Evolutionary conservation across 2,113 vertebrate genomes (phyloP), one percentile per base, ranked within the genome.

Genomic region (Leptodactylus fuscus): DNA sequence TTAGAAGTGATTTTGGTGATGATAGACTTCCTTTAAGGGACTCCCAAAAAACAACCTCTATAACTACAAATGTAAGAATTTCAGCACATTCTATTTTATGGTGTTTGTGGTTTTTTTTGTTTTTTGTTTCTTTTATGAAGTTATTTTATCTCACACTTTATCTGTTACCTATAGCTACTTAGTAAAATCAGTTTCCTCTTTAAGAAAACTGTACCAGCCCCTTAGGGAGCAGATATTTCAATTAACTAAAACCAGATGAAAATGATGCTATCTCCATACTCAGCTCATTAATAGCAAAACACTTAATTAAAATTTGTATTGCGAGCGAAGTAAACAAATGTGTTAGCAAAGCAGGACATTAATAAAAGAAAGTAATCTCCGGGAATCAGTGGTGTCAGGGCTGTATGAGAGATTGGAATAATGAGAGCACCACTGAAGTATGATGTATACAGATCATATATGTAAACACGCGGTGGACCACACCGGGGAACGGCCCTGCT

Each of bases 281-380:
- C 93, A 91, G 91, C 89, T 92, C 92, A 88, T 90, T 90, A 83
- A 93, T 91, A 91, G 62, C 74, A 85, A 92, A 90, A 89, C 89
- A 89, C 91, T 94, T 94, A 95, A 96, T 95, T 94, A 95, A 93
- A 93, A 93, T 93, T 91, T 92, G 89, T 90, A 91, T 93, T 92
- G 90, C 22, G 34, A 71, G 70, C 55, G 75, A 79, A 79, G 83
- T 71, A 85, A 95, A 95, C 93, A 92, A 92, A 93, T 92, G 92
- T 91, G 88, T 89, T 51, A 34, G 87, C 83, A 88, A 85, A 41
- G 76, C 27, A 91, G 89, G 73, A 87, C 44, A 77, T 85, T 69
- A 67, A 69, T 70, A 70, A 71, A 53, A 29, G 53, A 51, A 24
- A 24, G 51, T 85, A 53, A 85, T 85, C 75, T 80, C 34, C 8